phyloP scores from a whole-genome alignment of 2,888 invertebrate genomes.

The Rhodophaea formosa region DNA sequence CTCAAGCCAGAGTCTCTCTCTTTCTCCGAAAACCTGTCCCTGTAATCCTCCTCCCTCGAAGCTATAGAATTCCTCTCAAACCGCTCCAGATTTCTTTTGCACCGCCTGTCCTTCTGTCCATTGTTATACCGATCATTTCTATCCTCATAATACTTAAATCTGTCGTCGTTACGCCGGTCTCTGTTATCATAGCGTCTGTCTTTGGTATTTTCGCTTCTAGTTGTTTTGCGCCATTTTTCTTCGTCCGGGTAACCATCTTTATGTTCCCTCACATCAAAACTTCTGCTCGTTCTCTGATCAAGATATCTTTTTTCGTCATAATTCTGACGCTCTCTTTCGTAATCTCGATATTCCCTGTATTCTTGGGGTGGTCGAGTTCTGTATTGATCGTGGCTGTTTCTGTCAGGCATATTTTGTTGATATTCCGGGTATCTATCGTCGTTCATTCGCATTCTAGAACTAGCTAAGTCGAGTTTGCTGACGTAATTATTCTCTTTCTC shows the following conservation, averaged over 20 bases:
- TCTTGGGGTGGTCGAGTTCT: conserved; percentile 31
- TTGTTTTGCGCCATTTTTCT: conserved; percentile 45
- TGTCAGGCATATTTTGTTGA: conserved; percentile 42
- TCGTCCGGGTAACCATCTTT: conserved; percentile 50
- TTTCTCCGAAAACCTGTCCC: conserved; percentile 57
- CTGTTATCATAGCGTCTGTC: conserved; percentile 44
- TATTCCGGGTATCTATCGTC: conserved; percentile 46
- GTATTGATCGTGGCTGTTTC: conserved; percentile 45
- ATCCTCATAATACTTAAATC: conserved; percentile 50
- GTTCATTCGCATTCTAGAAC: conserved; percentile 39
- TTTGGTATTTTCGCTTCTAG: conserved; percentile 52
- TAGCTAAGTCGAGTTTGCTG: conserved; percentile 50
- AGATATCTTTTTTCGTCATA: conserved; percentile 47
- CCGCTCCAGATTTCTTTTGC: conserved; percentile 48
- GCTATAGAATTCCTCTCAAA: conserved; percentile 58
- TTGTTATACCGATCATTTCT: conserved; percentile 38
- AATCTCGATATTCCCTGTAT: conserved; percentile 45
- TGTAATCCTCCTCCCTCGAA: conserved; percentile 61
- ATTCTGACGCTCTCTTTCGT: conserved; percentile 40
- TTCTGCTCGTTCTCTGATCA: conserved; percentile 62
- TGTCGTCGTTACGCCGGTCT: conserved; percentile 44
- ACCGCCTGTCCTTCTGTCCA: conserved; percentile 43
- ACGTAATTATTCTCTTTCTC: conserved; percentile 45
- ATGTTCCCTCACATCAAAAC: conserved; percentile 49
- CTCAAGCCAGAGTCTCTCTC: conserved; percentile 70